A percentile compares a stretch with the other conserved stretches of the same genome.
Evolutionary conservation across 2,113 vertebrate species (phyloP).

Genomic region (Suricata suricatta): DNA sequence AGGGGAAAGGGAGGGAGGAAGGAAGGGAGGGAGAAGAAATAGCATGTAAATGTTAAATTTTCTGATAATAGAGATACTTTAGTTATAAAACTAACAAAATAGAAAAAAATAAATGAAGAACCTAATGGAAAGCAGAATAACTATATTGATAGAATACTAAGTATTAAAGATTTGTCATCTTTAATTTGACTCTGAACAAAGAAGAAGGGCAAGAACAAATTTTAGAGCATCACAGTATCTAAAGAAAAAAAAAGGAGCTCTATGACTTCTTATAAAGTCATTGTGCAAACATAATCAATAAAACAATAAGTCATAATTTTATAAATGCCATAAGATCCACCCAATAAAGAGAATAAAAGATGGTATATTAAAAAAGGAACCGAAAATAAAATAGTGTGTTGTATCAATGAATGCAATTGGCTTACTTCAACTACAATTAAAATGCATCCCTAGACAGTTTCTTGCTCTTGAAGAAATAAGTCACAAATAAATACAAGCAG

Average conservation of each 20-base stretch:
- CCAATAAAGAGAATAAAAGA: background rate
- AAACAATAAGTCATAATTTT: background rate
- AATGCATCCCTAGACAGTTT: background rate
- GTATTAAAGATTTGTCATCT: background rate
- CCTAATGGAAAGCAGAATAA: background rate
- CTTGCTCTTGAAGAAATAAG: background rate
- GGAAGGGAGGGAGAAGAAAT: background rate
- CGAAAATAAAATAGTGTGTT: background rate
- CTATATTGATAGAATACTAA: background rate
- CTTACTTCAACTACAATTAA: background rate
- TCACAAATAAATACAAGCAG: background rate
- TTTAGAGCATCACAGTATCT: background rate
- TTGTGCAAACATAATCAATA: background rate
- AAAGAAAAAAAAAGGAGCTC: background rate
- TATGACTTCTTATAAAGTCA: background rate
- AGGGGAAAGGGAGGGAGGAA: accelerated
- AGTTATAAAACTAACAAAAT: background rate
- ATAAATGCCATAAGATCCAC: background rate
- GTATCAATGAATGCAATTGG: background rate
- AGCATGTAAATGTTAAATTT: background rate
- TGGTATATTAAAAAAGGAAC: background rate
- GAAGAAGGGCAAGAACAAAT: background rate
- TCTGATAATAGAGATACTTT: background rate
- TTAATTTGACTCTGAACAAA: background rate
- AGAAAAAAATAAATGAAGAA: background rate